These are phyloP conservation scores for Ctena decussata DNA, from an alignment of 2,888 invertebrate species.

Conservation along the genomic window DNA sequence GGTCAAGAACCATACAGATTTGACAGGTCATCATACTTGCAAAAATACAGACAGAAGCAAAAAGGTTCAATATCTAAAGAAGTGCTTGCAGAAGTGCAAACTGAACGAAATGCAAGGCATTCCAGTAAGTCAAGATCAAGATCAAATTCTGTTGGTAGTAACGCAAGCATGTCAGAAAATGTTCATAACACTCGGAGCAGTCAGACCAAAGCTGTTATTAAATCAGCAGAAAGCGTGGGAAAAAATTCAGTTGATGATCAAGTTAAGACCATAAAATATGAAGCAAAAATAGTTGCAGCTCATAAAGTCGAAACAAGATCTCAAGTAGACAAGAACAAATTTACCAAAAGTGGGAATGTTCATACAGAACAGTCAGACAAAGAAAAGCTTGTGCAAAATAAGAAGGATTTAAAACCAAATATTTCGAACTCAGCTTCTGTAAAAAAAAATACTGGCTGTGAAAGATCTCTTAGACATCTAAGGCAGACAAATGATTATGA, in stretches of 20 bases:
- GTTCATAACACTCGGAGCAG: neutral
- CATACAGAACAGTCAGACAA: neutral
- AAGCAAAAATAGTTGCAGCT: neutral
- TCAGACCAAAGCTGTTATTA: neutral
- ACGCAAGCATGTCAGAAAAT: neutral
- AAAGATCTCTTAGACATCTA: too few species aligned
- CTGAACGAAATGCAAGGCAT: too few species aligned
- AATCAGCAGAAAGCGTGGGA: neutral
- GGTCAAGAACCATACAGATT: conserved; percentile 8
- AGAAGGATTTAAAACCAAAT: too few species aligned
- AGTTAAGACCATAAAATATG: neutral
- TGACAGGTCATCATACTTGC: too few species aligned
- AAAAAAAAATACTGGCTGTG: too few species aligned
- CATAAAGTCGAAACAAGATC: neutral
- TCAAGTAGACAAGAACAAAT: neutral
- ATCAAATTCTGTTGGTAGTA: conserved; percentile 52
- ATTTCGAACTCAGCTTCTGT: too few species aligned
- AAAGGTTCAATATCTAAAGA: neutral
- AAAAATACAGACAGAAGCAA: neutral
- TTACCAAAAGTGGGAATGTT: neutral
- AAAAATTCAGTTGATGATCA: neutral
- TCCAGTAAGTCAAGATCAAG: conserved; percentile 28
- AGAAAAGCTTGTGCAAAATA: too few species aligned
- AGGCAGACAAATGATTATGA: too few species aligned
- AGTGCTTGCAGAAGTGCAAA: too few species aligned